These are phyloP conservation scores for Sebastes ruberrimus DNA, from an alignment of 2,797 vertebrate species.

Conservation along the genomic window DNA sequence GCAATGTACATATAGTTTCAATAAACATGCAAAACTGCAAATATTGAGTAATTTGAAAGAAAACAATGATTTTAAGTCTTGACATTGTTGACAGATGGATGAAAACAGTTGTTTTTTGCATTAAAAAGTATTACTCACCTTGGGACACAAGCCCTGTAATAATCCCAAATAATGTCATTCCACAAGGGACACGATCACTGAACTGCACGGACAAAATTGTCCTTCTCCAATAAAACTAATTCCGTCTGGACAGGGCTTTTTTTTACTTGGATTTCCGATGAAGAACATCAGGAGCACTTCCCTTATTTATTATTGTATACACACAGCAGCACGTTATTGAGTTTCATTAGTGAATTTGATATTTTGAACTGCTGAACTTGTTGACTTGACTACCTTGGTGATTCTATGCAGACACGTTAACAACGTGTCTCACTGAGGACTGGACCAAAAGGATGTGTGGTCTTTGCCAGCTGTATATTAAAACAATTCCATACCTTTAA, in stretches of 20 bases:
- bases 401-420: background rate
- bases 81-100: conserved; percentile 47
- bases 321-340: background rate
- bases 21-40: background rate
- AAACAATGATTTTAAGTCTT: conserved; percentile 15
- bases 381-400: background rate
- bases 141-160: conserved; percentile 34
- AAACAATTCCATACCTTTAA: background rate
- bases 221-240: conserved; percentile 26
- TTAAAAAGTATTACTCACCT: conserved; percentile 39
- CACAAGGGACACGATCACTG: conserved; percentile 21
- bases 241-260: background rate
- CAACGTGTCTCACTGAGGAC: background rate
- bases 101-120: conserved; percentile 33
- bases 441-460: background rate
- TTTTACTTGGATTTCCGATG: background rate
- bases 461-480: background rate
- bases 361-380: background rate
- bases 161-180: conserved; percentile 48
- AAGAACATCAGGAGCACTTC: background rate
- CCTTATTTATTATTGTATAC: background rate
- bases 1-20: background rate
- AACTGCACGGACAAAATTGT: conserved; percentile 12
- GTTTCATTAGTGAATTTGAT: background rate
- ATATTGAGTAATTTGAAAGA: conserved; percentile 12